Percentiles rank a stretch among this genome's conserved stretches.
These are phyloP conservation scores for Dysmachus trigonus DNA, from an alignment of 2,888 invertebrate species.

Conservation along the genomic window DNA sequence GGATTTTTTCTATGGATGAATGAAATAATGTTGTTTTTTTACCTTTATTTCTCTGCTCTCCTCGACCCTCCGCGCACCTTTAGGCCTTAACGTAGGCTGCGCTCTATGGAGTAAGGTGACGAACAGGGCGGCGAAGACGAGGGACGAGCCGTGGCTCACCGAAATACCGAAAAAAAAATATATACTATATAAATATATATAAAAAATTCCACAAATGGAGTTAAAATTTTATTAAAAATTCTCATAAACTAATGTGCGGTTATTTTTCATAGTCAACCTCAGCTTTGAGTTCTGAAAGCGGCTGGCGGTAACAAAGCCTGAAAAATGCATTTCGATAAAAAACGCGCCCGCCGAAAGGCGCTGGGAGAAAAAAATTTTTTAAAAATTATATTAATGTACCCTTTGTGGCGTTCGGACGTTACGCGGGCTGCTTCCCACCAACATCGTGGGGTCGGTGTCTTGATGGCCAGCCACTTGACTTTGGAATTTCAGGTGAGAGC, in stretches of 20 bases:
- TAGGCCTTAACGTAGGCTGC: neutral
- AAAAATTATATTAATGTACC: constrained; percentile 8
- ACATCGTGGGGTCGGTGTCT: neutral
- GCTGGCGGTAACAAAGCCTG: constrained; percentile 19
- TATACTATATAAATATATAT: neutral
- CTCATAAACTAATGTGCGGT: constrained; percentile 49
- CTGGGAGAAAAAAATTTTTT: neutral
- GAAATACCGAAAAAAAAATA: neutral
- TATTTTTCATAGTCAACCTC: neutral
- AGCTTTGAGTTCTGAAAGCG: neutral
- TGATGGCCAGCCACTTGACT: neutral
- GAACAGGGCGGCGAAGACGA: constrained; percentile 11
- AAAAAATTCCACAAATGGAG: constrained; percentile 1
- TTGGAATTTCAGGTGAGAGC: neutral
- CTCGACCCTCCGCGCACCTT: neutral
- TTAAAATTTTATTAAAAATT: constrained; percentile 47
- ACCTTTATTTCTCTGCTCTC: neutral
- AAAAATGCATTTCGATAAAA: constrained; percentile 20
- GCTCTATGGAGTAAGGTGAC: neutral
- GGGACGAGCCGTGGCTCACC: neutral
- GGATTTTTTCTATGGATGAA: constrained; percentile 19
- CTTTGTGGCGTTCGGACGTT: neutral
- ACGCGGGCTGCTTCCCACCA: neutral
- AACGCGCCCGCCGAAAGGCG: neutral
- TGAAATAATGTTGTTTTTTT: neutral